Conservation (phyloP, 2,797 vertebrate genomes). For the Lacerta viridis region DNA sequence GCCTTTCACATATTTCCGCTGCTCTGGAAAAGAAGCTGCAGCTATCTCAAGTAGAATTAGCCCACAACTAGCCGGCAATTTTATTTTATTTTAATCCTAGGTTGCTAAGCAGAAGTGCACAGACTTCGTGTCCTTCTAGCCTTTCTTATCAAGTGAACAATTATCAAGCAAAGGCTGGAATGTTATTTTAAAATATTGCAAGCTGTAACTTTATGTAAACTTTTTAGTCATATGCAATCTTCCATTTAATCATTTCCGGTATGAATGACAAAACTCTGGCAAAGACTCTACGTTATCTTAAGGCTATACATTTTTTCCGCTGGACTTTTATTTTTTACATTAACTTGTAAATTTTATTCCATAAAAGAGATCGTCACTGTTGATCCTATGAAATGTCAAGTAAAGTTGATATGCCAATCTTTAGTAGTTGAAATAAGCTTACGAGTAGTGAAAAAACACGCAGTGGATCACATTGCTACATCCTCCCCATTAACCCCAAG, state of each 20-base stretch:
- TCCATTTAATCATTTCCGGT: conserved; percentile 64
- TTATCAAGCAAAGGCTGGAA: conserved; percentile 60
- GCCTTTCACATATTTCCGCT: not conserved
- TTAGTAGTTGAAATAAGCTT: not conserved
- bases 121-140: not conserved
- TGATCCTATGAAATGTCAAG: conserved; percentile 54
- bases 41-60: not conserved
- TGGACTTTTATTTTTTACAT: conserved; percentile 46
- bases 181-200: conserved; percentile 42
- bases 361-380: conserved; percentile 46
- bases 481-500: not conserved
- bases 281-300: conserved; percentile 55
- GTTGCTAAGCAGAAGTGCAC: not conserved
- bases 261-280: conserved; percentile 38
- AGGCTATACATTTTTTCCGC: conserved; percentile 37
- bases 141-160: conserved; percentile 60
- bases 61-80: not conserved
- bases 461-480: not conserved
- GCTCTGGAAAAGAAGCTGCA: not conserved
- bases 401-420: not conserved
- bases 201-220: conserved; percentile 56
- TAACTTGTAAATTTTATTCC: conserved; percentile 46
- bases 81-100: not conserved
- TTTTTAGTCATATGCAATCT: conserved; percentile 63
- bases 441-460: not conserved